phyloP scores from a whole-genome alignment of 2,113 vertebrate genomes.

The Albula glossodonta region DNA sequence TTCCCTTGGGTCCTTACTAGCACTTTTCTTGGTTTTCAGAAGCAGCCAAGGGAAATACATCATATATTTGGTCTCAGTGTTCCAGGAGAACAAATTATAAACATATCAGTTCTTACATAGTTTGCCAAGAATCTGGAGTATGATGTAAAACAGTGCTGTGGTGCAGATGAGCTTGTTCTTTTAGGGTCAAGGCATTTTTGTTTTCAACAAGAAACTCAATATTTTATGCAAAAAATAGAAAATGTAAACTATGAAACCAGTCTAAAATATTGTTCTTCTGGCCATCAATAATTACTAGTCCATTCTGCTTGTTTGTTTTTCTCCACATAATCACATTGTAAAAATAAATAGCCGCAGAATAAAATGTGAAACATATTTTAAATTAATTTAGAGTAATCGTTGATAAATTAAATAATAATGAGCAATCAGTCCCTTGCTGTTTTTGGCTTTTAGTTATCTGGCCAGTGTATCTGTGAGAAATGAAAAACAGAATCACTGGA shows the following conservation, averaged over 20 bases:
- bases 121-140: neutral
- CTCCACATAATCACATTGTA: neutral
- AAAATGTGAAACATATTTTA: neutral
- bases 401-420: neutral
- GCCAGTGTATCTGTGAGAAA: neutral
- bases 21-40: neutral
- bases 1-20: neutral
- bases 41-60: neutral
- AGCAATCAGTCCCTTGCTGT: neutral
- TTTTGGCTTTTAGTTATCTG: neutral
- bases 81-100: neutral
- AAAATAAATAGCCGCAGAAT: neutral
- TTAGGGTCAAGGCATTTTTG: neutral
- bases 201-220: neutral
- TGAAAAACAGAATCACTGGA: neutral
- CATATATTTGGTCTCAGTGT: neutral
- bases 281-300: neutral
- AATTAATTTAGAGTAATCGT: neutral
- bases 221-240: neutral
- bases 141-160: neutral
- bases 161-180: neutral
- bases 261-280: neutral
- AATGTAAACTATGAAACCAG: neutral
- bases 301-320: neutral
- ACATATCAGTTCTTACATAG: neutral